Percentiles rank a stretch among this genome's conserved stretches.
Evolutionary conservation across 2,797 vertebrate genomes (phyloP).

Genomic region (Sebastes goodei): DNA sequence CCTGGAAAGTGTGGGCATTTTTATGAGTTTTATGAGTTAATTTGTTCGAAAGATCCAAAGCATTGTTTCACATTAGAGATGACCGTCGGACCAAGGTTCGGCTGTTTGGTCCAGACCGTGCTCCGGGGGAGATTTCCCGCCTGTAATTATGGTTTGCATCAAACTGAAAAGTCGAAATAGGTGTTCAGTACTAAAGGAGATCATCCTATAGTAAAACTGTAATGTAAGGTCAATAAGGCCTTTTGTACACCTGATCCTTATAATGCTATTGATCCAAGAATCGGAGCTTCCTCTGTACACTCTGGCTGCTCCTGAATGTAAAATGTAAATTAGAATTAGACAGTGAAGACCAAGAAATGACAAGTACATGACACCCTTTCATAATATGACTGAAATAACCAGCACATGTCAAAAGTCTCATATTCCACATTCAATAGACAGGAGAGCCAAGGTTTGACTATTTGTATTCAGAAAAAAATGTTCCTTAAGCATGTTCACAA

Average conservation of each 20-base stretch:
- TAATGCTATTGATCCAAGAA: neutral
- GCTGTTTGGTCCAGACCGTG: too few relatives aligned
- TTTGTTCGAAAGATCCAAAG: neutral
- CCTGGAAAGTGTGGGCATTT: too few relatives aligned
- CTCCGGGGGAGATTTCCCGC: too few relatives aligned
- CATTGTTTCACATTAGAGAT: too few relatives aligned
- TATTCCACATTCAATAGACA: neutral
- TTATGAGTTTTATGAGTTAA: neutral
- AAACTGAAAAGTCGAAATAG: neutral
- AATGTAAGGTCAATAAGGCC: neutral
- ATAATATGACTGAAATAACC: neutral
- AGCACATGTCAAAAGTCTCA: neutral
- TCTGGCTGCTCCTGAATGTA: neutral
- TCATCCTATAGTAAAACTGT: neutral
- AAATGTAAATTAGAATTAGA: constrained; percentile 5
- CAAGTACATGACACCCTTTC: constrained; percentile 20
- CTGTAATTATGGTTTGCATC: too few relatives aligned
- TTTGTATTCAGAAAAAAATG: neutral
- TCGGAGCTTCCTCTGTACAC: neutral
- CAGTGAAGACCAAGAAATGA: neutral
- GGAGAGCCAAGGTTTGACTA: neutral
- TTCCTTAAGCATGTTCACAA: neutral
- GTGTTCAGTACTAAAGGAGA: neutral
- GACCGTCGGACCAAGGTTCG: too few relatives aligned
- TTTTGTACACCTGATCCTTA: neutral